phyloP scores from a whole-genome alignment of 2,888 invertebrate species.

The Epinotia brunnichana region DNA sequence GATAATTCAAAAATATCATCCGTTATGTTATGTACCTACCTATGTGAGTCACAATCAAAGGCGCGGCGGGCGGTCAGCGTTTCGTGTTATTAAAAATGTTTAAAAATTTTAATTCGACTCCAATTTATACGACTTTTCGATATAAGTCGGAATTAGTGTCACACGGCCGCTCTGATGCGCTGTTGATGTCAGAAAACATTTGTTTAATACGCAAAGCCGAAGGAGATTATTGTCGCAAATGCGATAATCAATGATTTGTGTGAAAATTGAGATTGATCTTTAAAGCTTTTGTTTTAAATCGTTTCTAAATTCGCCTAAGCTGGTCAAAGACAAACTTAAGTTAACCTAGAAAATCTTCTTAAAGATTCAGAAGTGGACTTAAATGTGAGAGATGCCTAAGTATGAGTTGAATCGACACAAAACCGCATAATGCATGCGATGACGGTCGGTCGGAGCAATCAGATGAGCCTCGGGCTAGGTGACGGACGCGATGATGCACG shows the following conservation, averaged over 20 bases:
- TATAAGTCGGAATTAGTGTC: conserved; percentile 80
- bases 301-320: neutral
- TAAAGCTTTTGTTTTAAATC: conserved; percentile 46
- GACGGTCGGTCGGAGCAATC: conserved; percentile 64
- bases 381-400: conserved; percentile 31
- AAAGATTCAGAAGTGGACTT: neutral
- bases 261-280: conserved; percentile 52
- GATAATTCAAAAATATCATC: conserved; percentile 29
- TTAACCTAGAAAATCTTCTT: neutral
- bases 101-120: conserved; percentile 73
- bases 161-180: conserved; percentile 64
- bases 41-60: conserved; percentile 41
- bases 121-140: conserved; percentile 75
- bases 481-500: conserved; percentile 71
- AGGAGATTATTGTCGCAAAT: conserved; percentile 63
- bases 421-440: conserved; percentile 69
- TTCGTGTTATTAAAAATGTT: conserved; percentile 69
- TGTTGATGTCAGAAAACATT: conserved; percentile 72
- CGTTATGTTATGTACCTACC: conserved; percentile 26
- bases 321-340: neutral
- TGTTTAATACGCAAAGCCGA: conserved; percentile 71
- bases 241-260: conserved; percentile 61
- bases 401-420: conserved; percentile 67
- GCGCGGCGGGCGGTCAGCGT: conserved; percentile 54
- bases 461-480: conserved; percentile 71